Evolutionary conservation across 2,113 vertebrate species (phyloP), one percentile per base, ranked within the genome.

Genomic region (Synchiropus splendidus): DNA sequence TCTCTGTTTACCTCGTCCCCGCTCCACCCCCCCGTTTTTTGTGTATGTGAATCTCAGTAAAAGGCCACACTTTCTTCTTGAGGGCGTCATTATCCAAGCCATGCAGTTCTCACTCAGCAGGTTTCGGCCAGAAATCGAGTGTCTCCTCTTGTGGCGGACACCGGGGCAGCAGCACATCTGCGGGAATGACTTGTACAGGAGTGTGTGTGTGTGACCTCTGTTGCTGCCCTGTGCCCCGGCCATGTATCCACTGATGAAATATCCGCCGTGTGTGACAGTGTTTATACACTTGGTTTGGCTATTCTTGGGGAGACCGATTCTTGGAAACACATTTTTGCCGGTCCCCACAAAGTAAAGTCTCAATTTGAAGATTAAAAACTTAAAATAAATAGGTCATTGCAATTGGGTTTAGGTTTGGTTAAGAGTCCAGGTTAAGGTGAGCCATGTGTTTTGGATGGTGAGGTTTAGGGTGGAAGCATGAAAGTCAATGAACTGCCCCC

Each of bases 211-310:
- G 1, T 48, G 58, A 42, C 71, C 75, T 74, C 58, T 32, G 38
- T 42, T 47, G 57, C 31, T 47, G 67, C 60, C 43, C 45, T 72
- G 65, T 42, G 63, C 36, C 51, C 56, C 48, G 38, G 72, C 64
- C 64, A 63, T 48, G 72, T 72, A 51, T 57, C 42, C 11, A 0
- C 58, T 81, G 73, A 79, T 77, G 71, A 80, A 79, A 76, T 74
- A 54, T 63, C 63, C 31, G 64, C 67, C 58, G 41, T 18, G 41
- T 16, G 40, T 13, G 36, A 31, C 31, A 18, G 21, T 34, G 16
- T 38, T 18, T 31, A 40, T 32, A 39, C 1, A 32, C 9, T n/a
- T n/a, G n/a, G n/a, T n/a, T n/a, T n/a, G n/a, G n/a, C n/a, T n/a
- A n/a, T n/a, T n/a, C n/a, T n/a, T n/a, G n/a, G n/a, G n/a, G n/a